Conservation (phyloP, 1,140 invertebrate genomes). For the Drosophila nigrodunni region DNA sequence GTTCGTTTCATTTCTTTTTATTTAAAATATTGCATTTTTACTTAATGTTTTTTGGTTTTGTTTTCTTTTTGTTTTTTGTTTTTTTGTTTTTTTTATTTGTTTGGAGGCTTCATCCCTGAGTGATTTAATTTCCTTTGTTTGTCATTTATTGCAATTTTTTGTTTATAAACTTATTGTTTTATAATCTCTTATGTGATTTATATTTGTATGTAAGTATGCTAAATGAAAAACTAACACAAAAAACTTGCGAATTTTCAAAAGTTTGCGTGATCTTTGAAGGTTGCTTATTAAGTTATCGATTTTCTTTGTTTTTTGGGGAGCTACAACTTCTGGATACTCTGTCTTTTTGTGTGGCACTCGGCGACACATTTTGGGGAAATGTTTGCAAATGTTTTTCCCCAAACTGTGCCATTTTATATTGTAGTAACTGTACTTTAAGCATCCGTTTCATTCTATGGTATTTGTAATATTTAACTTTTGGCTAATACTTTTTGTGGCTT, state of each 20-base stretch:
- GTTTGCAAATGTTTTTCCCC: conserved; percentile 34
- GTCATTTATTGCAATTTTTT: conserved; percentile 81
- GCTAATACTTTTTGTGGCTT: conserved; percentile 65
- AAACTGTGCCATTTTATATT: conserved; percentile 55
- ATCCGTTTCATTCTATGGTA: conserved; percentile 37
- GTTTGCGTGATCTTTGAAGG: conserved; percentile 63
- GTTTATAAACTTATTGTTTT: conserved; percentile 81
- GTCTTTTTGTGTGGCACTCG: conserved; percentile 21
- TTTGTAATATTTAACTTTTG: conserved; percentile 54
- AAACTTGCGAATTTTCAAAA: conserved; percentile 55
- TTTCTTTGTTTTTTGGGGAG: conserved; percentile 20
- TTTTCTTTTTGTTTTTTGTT: conserved; percentile 26
- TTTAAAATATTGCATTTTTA: conserved; percentile 83
- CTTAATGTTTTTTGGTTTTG: conserved; percentile 42
- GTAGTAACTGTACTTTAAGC: conserved; percentile 68
- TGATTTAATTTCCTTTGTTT: conserved; percentile 84
- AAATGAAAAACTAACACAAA: conserved; percentile 19
- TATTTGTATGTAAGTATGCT: conserved; percentile 53
- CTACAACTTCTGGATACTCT: conserved; percentile 29
- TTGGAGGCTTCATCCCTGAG: conserved; percentile 83
- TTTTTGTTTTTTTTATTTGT: conserved; percentile 68
- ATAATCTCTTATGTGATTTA: conserved; percentile 75
- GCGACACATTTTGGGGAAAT: conserved; percentile 23
- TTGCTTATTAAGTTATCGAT: conserved; percentile 70
- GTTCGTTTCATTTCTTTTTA: conserved; percentile 45